A percentile compares a stretch with the other conserved stretches of the same genome.
Conservation (phyloP, 2,113 vertebrate species). For the Aegithalos caudatus region DNA sequence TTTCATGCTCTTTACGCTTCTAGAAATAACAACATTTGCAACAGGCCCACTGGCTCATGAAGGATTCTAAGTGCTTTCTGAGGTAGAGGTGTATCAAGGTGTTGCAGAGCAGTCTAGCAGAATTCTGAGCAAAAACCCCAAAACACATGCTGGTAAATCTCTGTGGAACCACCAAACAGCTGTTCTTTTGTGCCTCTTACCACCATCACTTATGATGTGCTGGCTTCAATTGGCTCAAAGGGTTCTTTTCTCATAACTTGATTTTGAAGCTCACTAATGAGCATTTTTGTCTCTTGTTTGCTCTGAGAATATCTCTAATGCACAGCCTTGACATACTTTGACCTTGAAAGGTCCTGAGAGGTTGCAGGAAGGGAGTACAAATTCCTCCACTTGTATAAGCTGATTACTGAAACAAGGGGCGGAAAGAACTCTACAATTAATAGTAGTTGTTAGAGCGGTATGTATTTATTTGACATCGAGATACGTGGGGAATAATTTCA, state of each 20-base stretch:
- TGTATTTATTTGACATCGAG: too few species aligned
- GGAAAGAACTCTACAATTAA: too few species aligned
- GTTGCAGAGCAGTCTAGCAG: not conserved
- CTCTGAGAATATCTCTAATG: not conserved
- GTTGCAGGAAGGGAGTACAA: not conserved
- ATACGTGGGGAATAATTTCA: too few species aligned
- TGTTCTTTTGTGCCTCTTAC: not conserved
- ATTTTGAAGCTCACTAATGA: not conserved
- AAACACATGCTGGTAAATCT: not conserved
- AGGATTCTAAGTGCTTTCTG: not conserved
- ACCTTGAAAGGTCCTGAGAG: constrained; percentile 43
- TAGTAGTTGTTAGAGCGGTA: too few species aligned
- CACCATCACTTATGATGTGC: not conserved
- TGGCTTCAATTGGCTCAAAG: not conserved
- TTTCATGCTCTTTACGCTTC: not conserved
- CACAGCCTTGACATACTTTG: not conserved
- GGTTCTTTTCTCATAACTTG: not conserved
- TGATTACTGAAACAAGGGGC: too few species aligned
- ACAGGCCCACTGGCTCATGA: not conserved
- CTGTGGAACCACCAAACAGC: not conserved
- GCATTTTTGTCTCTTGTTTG: not conserved
- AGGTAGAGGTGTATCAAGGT: fast-evolving
- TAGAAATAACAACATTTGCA: not conserved
- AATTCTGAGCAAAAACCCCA: not conserved
- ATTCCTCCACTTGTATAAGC: constrained; percentile 46